These are phyloP conservation scores for Loripinus fragilis DNA, from an alignment of 2,888 invertebrate genomes.

Conservation along the genomic window DNA sequence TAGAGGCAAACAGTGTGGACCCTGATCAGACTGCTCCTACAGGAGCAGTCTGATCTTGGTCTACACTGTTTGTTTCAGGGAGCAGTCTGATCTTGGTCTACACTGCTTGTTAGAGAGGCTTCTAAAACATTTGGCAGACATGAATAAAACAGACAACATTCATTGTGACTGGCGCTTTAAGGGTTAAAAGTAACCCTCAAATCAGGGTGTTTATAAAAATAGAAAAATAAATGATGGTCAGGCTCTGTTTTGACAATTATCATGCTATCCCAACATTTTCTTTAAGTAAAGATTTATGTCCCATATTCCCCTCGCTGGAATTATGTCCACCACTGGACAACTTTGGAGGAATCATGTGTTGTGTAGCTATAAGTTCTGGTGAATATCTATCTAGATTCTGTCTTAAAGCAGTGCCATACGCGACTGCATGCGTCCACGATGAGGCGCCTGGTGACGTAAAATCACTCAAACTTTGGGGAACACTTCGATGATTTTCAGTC, in stretches of 20 bases:
- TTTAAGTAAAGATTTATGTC: slow-evolving; percentile 73
- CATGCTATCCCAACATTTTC: slow-evolving; percentile 78
- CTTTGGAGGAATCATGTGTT: slow-evolving; percentile 74
- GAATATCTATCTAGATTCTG: slow-evolving; percentile 67
- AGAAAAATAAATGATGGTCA: slow-evolving; percentile 4
- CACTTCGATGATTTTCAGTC: slow-evolving; percentile 74
- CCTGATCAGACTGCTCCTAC: too few relatives aligned
- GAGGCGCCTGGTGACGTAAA: slow-evolving; percentile 51
- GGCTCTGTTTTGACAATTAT: slow-evolving; percentile 41
- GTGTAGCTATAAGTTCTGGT: slow-evolving; percentile 70
- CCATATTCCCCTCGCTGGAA: slow-evolving; percentile 69
- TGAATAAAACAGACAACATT: too few relatives aligned
- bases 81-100: too few relatives aligned
- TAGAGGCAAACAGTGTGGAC: too few relatives aligned
- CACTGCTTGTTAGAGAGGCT: too few relatives aligned
- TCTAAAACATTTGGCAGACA: too few relatives aligned
- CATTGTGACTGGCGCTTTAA: too few relatives aligned
- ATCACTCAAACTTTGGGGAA: slow-evolving; percentile 72
- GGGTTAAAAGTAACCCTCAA: too few relatives aligned
- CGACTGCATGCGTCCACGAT: slow-evolving; percentile 69
- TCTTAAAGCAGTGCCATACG: slow-evolving; percentile 57
- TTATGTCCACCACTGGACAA: slow-evolving; percentile 76
- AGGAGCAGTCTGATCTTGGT: too few relatives aligned
- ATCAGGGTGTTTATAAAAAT: too few relatives aligned
- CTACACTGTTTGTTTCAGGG: too few relatives aligned